A percentile compares a stretch with the other conserved stretches of the same genome.
These are phyloP conservation scores for Dascyllus trimaculatus DNA, from an alignment of 2,113 vertebrate species.

Conservation along the genomic window DNA sequence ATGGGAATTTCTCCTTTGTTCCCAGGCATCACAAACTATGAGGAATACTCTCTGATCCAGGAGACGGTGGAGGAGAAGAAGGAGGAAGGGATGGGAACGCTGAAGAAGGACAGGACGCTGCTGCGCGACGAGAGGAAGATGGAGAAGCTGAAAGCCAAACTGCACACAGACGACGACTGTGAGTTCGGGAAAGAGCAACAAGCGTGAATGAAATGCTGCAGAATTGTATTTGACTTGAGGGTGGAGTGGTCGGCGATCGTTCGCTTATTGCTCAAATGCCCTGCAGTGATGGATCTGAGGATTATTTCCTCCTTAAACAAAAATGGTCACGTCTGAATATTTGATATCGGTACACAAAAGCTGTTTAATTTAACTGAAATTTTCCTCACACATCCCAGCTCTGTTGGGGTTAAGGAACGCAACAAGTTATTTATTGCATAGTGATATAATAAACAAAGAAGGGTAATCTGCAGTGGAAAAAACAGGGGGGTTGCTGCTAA, in stretches of 20 bases:
- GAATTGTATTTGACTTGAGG: background rate
- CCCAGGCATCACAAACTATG: conserved; percentile 98
- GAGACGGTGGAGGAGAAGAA: conserved; percentile 94
- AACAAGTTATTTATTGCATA: no score
- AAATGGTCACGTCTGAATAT: background rate
- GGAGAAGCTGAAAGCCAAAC: conserved; percentile 99
- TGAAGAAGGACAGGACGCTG: conserved; percentile 95
- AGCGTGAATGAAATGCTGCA: background rate
- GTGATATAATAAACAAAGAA: no score
- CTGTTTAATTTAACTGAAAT: conserved; percentile 10
- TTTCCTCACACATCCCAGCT: no score
- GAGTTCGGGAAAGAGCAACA: conserved; percentile 73
- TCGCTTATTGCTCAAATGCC: no score
- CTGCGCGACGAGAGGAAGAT: conserved; percentile 97
- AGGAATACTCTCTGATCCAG: conserved; percentile 98
- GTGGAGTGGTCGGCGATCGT: background rate
- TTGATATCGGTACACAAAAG: background rate
- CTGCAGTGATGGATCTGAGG: no score
- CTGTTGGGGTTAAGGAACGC: no score
- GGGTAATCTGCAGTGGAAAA: no score
- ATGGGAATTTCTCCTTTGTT: background rate
- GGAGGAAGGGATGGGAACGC: conserved; percentile 93
- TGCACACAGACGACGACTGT: conserved; percentile 98
- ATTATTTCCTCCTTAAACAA: no score
- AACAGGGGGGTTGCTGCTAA: no score